phyloP scores from a whole-genome alignment of 2,888 invertebrate genomes.

The Drosophila mimetica region DNA sequence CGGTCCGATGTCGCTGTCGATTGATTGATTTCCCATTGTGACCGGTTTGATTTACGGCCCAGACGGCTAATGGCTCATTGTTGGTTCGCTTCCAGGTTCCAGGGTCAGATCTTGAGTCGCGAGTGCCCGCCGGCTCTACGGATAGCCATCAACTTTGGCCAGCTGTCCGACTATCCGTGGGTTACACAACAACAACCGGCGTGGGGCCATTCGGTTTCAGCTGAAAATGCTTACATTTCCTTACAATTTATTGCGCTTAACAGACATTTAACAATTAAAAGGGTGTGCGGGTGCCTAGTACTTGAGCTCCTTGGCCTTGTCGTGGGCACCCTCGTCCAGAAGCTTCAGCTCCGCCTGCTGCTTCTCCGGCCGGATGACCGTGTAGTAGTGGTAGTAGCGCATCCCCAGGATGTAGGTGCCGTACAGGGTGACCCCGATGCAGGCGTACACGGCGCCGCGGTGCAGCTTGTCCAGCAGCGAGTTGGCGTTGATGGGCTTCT shows the following conservation, averaged over 20 bases:
- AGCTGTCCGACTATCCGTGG: conserved; percentile 4
- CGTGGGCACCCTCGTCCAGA: conserved; percentile 85
- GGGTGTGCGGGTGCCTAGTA: conserved; percentile 50
- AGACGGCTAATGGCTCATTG: conserved; percentile 37
- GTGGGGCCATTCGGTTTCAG: conserved; percentile 9
- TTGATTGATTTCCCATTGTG: conserved; percentile 65
- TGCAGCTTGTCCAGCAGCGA: conserved; percentile 85
- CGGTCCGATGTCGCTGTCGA: conserved; percentile 8
- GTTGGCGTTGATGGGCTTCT: conserved; percentile 77
- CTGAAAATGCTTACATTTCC: conserved; percentile 42
- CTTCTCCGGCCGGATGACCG: conserved; percentile 85
- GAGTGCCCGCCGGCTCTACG: conserved; percentile 11
- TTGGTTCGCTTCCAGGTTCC: conserved; percentile 21
- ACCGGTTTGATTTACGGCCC: conserved; percentile 40
- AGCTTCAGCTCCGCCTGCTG: conserved; percentile 84
- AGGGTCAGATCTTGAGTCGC: conserved; percentile 33
- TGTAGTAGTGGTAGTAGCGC: conserved; percentile 85
- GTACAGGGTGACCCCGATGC: conserved; percentile 86
- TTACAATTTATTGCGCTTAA: conserved; percentile 66
- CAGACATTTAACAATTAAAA: conserved; percentile 48
- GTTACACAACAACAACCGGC: conserved; percentile 65
- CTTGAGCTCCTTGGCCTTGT: conserved; percentile 83
- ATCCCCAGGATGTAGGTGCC: conserved; percentile 85
- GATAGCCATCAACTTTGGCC: conserved; percentile 2
- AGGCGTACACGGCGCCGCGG: conserved; percentile 86